Evolutionary conservation across 2,888 invertebrate genomes (phyloP).

Genomic region (Phalera bucephala): DNA sequence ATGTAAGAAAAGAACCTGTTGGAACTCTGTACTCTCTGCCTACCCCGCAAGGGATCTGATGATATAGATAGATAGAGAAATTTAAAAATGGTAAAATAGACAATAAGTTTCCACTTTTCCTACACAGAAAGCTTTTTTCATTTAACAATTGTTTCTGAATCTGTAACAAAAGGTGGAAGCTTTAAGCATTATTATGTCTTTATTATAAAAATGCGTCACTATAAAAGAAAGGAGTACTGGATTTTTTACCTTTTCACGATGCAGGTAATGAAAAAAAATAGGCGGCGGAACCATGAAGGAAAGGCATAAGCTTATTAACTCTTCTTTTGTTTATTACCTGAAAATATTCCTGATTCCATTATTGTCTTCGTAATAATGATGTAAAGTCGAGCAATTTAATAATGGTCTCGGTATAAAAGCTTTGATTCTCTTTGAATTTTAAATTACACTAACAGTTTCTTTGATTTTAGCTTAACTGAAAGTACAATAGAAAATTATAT

Average conservation of each 20-base stretch:
- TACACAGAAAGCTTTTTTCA: constrained; percentile 34
- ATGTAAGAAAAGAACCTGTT: too few relatives aligned
- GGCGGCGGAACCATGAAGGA: constrained; percentile 47
- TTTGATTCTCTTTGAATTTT: background rate
- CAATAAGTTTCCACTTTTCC: constrained; percentile 14
- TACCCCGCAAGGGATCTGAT: too few relatives aligned
- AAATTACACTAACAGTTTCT: too few relatives aligned
- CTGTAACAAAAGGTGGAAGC: constrained; percentile 48
- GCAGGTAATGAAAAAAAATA: constrained; percentile 70
- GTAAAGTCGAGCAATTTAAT: constrained; percentile 32
- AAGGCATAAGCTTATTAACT: constrained; percentile 69
- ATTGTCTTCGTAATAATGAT: constrained; percentile 33
- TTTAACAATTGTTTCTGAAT: constrained; percentile 38
- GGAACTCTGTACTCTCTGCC: too few relatives aligned
- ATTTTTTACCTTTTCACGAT: constrained; percentile 54
- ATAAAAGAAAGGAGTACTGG: constrained; percentile 50
- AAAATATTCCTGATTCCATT: constrained; percentile 40
- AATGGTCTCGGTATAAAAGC: constrained; percentile 12
- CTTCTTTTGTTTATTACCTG: constrained; percentile 42
- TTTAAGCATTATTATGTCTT: constrained; percentile 47
- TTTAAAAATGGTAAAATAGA: constrained; percentile 7
- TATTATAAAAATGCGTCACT: constrained; percentile 47
- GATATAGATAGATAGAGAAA: too few relatives aligned
- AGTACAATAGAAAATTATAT: too few relatives aligned
- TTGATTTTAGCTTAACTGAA: too few relatives aligned